Percentiles rank a stretch among this genome's conserved stretches.
Conservation (phyloP, 2,888 invertebrate genomes). For the Cephus rjabovi region DNA sequence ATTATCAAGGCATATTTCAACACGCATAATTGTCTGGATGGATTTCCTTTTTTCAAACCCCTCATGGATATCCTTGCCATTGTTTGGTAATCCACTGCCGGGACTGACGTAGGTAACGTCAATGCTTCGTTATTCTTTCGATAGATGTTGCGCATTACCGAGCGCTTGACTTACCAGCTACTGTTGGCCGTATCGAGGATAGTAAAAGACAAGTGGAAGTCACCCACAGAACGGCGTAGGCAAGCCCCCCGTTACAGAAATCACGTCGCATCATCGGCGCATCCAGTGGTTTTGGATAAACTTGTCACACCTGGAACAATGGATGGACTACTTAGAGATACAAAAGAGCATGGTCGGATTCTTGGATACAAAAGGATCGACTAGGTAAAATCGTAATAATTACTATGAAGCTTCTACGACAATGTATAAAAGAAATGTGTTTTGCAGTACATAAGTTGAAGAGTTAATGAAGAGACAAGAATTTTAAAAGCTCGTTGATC, state of each 20-base stretch:
- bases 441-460: background rate
- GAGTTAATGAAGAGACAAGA: background rate
- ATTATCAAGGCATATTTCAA: background rate
- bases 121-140: background rate
- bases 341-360: background rate
- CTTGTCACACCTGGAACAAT: conserved; percentile 40
- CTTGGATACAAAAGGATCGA: too few relatives aligned
- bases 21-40: background rate
- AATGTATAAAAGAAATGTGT: background rate
- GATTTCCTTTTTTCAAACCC: background rate
- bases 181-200: conserved; percentile 40
- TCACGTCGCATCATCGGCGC: conserved; percentile 63
- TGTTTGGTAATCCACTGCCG: background rate
- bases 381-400: too few relatives aligned
- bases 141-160: background rate
- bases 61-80: background rate
- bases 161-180: conserved; percentile 30
- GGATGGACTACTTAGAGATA: background rate
- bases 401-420: too few relatives aligned
- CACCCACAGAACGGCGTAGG: conserved; percentile 58
- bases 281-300: conserved; percentile 54
- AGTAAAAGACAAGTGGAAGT: conserved; percentile 51
- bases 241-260: conserved; percentile 57
- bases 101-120: background rate
- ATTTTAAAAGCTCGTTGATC: background rate